phyloP scores from a whole-genome alignment of 1,140 invertebrate genomes.

The Aphelenchoides avenae region DNA sequence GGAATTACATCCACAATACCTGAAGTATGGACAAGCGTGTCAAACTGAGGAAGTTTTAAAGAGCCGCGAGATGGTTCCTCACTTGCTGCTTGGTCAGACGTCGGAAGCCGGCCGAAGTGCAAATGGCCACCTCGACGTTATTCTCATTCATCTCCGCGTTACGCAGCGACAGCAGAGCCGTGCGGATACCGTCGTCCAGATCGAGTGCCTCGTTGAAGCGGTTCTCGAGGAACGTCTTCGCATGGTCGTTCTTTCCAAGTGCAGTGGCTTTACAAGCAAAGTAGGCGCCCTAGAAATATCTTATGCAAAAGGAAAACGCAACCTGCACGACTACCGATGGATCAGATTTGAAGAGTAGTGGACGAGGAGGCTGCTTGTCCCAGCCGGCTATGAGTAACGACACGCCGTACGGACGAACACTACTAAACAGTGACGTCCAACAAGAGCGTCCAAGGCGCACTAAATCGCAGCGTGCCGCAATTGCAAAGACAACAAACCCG shows the following conservation, averaged over 20 bases:
- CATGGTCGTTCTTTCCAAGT: slow-evolving; percentile 97
- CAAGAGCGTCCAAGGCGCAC: no score
- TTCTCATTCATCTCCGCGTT: slow-evolving; percentile 96
- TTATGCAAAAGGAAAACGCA: no score
- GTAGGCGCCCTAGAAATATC: slow-evolving; percentile 80
- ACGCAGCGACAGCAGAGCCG: slow-evolving; percentile 93
- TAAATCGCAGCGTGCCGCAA: no score
- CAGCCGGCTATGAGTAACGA: slow-evolving; percentile 93
- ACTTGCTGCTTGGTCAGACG: slow-evolving; percentile 84
- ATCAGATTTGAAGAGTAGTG: slow-evolving; percentile 82
- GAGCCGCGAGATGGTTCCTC: slow-evolving; percentile 78
- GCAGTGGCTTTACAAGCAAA: slow-evolving; percentile 99
- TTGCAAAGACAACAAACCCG: slow-evolving; percentile 67
- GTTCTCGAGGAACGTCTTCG: slow-evolving; percentile 96
- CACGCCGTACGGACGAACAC: slow-evolving; percentile 95
- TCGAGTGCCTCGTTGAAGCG: slow-evolving; percentile 92
- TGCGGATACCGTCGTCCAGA: slow-evolving; percentile 96
- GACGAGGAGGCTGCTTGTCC: slow-evolving; percentile 73
- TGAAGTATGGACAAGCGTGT: no score
- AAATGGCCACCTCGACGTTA: slow-evolving; percentile 97
- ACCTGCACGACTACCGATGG: slow-evolving; percentile 81
- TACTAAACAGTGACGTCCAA: no score
- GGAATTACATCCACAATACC: no score
- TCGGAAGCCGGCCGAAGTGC: slow-evolving; percentile 80
- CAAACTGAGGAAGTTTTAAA: no score